Conservation (phyloP, 23 tunicate species). For the Botrylloides violaceus region DNA sequence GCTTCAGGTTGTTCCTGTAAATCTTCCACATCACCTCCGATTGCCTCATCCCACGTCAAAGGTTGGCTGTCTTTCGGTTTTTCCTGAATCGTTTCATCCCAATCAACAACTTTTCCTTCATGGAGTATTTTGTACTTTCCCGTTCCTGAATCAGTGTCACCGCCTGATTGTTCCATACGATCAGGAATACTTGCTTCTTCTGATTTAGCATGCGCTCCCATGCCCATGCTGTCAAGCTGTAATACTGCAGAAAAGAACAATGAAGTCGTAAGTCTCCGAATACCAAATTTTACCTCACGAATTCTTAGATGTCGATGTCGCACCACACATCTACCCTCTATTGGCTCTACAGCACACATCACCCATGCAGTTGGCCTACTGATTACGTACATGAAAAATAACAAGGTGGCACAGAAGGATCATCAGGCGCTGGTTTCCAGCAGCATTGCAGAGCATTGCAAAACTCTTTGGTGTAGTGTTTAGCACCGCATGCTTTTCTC, state of each 20-base stretch:
- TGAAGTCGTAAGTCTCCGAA: no score
- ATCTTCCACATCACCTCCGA: conserved; percentile 16
- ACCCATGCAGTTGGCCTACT: neutral
- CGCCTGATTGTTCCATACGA: neutral
- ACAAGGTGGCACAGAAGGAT: conserved; percentile 55
- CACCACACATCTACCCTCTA: no score
- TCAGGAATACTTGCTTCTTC: neutral
- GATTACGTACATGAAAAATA: conserved; percentile 39
- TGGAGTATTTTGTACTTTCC: conserved; percentile 46
- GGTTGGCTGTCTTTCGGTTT: conserved; percentile 16
- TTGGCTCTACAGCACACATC: neutral
- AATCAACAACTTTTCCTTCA: conserved; percentile 72
- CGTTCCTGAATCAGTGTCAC: neutral
- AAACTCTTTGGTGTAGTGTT: conserved; percentile 18
- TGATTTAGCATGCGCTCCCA: neutral
- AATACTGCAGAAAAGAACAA: no score
- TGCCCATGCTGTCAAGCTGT: neutral
- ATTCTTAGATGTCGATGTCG: no score
- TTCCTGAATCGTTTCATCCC: conserved; percentile 80
- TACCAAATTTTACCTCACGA: no score
- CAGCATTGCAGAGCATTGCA: conserved; percentile 58
- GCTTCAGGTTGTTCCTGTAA: no score
- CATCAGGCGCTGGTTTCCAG: conserved; percentile 30
- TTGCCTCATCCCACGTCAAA: conserved; percentile 52
- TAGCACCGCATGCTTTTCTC: conserved; percentile 31